Conservation (phyloP, 2,888 invertebrate genomes). For the Schizaphis graminum region DNA sequence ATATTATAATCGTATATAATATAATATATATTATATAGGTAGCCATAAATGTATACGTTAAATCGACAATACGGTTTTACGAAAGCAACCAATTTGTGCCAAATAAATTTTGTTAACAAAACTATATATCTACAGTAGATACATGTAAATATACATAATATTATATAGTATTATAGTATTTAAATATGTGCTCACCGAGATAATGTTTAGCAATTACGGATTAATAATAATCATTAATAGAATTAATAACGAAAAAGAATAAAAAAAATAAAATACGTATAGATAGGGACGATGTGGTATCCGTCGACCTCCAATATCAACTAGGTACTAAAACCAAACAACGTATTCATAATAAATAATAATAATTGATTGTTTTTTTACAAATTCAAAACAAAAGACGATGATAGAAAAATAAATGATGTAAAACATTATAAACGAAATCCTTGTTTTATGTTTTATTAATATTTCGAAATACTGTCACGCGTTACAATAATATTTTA, state of each 20-base stretch:
- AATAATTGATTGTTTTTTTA: neutral
- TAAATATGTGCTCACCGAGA: neutral
- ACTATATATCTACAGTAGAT: neutral
- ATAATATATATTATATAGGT: neutral
- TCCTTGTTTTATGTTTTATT: neutral
- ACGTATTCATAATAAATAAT: neutral
- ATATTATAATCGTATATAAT: neutral
- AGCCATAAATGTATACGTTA: neutral
- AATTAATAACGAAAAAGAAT: neutral
- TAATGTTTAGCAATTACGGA: neutral
- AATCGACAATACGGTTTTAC: neutral
- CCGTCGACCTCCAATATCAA: neutral
- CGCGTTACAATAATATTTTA: neutral
- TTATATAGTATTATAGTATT: neutral
- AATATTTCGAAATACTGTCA: neutral
- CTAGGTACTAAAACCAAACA: neutral
- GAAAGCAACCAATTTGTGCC: slow-evolving; percentile 9
- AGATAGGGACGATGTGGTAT: no score
- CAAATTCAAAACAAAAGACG: neutral
- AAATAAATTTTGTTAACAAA: slow-evolving; percentile 8
- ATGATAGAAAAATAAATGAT: neutral
- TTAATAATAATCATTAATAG: neutral
- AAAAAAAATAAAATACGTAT: neutral
- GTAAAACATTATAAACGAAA: neutral
- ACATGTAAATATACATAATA: neutral